A percentile compares a stretch with the other conserved stretches of the same genome.
These are phyloP conservation scores for Megalurothrips usitatus DNA, from an alignment of 2,888 invertebrate species.

Conservation along the genomic window DNA sequence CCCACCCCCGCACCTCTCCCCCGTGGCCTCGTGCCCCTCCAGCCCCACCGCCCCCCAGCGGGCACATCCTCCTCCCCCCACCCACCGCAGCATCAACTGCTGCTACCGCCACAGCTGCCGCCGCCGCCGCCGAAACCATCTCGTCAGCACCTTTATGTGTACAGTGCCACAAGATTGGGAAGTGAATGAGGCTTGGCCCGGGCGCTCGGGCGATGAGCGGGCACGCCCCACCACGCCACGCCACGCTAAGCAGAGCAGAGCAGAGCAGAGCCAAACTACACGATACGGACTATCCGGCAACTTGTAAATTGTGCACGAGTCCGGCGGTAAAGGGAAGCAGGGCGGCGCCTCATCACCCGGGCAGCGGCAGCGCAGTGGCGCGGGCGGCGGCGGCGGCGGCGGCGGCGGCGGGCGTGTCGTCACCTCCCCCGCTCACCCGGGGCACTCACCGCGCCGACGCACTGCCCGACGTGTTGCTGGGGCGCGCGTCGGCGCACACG, in stretches of 20 bases:
- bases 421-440: no score
- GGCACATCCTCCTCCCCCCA: background rate
- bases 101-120: background rate
- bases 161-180: slow-evolving; percentile 16
- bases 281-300: no score
- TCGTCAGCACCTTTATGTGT: slow-evolving; percentile 22
- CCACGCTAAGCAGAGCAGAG: background rate
- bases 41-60: no score
- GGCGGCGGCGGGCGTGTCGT: no score
- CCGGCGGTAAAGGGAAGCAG: background rate
- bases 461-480: no score
- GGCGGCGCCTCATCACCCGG: background rate
- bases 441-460: no score
- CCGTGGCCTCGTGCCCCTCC: background rate
- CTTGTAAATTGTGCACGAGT: background rate
- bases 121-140: background rate
- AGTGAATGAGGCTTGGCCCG: background rate
- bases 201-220: background rate
- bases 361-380: no score
- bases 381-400: no score
- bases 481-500: no score
- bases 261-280: background rate
- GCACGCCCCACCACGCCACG: background rate
- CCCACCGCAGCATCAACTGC: background rate
- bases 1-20: background rate